A percentile compares a stretch with the other conserved stretches of the same genome.
phyloP scores from a whole-genome alignment of 2,113 vertebrate species.

The Epinephelus fuscoguttatus region DNA sequence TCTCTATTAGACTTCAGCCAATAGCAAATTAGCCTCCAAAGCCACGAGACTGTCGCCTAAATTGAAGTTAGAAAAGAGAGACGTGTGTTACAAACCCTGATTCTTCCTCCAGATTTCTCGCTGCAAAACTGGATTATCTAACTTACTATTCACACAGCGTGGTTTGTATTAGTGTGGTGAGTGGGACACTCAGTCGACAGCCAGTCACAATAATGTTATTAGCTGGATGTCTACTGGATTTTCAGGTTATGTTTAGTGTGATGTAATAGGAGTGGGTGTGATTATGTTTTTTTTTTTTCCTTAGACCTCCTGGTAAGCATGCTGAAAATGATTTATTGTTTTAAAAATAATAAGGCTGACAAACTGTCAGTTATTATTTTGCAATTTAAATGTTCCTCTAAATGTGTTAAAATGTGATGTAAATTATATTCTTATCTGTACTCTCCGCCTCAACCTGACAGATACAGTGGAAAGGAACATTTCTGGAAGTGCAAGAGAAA shows the following conservation, averaged over 20 bases:
- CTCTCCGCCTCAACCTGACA: background rate
- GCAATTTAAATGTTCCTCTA: background rate
- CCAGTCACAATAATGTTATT: slow-evolving; percentile 29
- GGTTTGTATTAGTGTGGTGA: background rate
- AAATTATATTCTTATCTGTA: background rate
- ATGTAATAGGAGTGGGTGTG: slow-evolving; percentile 40
- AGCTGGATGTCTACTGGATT: slow-evolving; percentile 27
- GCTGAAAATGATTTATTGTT: background rate
- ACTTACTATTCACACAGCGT: slow-evolving; percentile 18
- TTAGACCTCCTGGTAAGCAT: slow-evolving; percentile 6
- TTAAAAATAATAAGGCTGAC: background rate
- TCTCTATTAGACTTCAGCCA: slow-evolving; percentile 58
- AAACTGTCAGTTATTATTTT: slow-evolving; percentile 2
- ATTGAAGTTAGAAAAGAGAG: slow-evolving; percentile 45
- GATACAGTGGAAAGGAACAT: background rate
- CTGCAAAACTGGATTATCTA: slow-evolving; percentile 24
- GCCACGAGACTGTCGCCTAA: slow-evolving; percentile 56
- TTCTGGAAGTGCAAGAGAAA: background rate
- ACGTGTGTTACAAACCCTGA: background rate
- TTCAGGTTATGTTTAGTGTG: slow-evolving; percentile 50
- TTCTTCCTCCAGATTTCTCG: slow-evolving; percentile 34
- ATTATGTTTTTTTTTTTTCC: slow-evolving; percentile 6
- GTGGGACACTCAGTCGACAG: slow-evolving; percentile 11
- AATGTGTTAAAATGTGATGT: background rate
- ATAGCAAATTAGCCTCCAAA: slow-evolving; percentile 66